Evolutionary conservation across 1,140 invertebrate species (phyloP).

Genomic region (Drosophila tristis): DNA sequence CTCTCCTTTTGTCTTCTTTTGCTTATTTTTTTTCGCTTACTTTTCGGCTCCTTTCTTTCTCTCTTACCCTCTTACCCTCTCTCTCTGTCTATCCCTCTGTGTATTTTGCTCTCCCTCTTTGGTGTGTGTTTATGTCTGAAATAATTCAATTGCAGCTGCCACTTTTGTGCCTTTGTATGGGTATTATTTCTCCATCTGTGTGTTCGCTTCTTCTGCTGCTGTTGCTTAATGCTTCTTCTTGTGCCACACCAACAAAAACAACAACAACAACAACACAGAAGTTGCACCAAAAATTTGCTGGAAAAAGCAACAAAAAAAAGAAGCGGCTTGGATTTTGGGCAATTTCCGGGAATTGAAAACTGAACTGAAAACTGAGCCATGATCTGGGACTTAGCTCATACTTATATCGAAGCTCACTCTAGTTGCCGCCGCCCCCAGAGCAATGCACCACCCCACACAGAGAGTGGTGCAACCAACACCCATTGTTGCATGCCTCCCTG

Average conservation of each 20-base stretch:
- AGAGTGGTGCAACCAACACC: conserved; percentile 12
- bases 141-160: conserved; percentile 81
- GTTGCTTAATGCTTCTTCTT: background rate
- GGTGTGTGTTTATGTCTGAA: conserved; percentile 38
- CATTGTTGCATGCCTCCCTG: conserved; percentile 6
- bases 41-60: conserved; percentile 59
- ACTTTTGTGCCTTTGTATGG: conserved; percentile 60
- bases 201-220: conserved; percentile 25
- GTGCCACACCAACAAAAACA: conserved; percentile 6
- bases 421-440: conserved; percentile 23
- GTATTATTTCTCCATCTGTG: conserved; percentile 41
- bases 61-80: conserved; percentile 4
- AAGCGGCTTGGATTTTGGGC: conserved; percentile 9
- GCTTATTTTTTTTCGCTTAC: conserved; percentile 48
- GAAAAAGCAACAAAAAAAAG: conserved; percentile 37
- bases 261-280: conserved; percentile 27
- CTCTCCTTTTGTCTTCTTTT: conserved; percentile 50
- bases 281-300: conserved; percentile 17
- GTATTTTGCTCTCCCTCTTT: conserved; percentile 2
- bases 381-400: background rate
- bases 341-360: conserved; percentile 42
- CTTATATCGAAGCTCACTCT: background rate
- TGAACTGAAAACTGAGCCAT: conserved; percentile 11
- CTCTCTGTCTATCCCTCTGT: background rate
- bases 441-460: conserved; percentile 48